Evolutionary conservation across 2,888 invertebrate species (phyloP).

Genomic region (Mechanitis mazaeus): DNA sequence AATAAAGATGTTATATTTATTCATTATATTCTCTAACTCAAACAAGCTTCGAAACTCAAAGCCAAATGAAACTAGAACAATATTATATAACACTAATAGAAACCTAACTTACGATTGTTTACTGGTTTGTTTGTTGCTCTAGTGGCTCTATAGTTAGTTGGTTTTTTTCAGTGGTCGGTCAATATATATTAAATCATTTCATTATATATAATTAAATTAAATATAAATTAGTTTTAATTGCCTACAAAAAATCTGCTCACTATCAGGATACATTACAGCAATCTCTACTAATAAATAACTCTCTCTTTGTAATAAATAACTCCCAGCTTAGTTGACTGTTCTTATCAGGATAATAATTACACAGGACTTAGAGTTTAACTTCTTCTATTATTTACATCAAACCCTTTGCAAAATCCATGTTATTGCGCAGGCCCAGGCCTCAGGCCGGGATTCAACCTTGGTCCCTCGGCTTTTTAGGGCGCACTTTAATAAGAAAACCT

Average conservation of each 20-base stretch:
- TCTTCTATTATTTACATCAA: slow-evolving; percentile 3
- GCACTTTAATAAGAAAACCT: slow-evolving; percentile 29
- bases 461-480: slow-evolving; percentile 26
- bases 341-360: too few species aligned
- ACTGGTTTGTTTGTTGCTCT: not conserved
- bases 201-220: too few species aligned
- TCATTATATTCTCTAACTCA: not conserved
- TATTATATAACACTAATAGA: slow-evolving; percentile 1
- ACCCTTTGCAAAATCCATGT: slow-evolving; percentile 4
- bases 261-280: too few species aligned
- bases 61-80: not conserved
- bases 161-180: too few species aligned
- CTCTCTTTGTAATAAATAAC: too few species aligned
- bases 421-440: not conserved
- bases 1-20: too few species aligned
- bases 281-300: too few species aligned
- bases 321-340: too few species aligned
- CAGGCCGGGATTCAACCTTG: slow-evolving; percentile 19
- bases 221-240: too few species aligned
- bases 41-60: not conserved
- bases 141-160: not conserved
- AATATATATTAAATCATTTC: too few species aligned
- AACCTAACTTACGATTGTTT: not conserved
- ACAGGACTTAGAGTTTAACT: too few species aligned
- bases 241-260: too few species aligned